Evolutionary conservation across 2,797 vertebrate genomes (phyloP), one percentile per base, ranked within the genome.

Genomic region (Sorex maritimensis): DNA sequence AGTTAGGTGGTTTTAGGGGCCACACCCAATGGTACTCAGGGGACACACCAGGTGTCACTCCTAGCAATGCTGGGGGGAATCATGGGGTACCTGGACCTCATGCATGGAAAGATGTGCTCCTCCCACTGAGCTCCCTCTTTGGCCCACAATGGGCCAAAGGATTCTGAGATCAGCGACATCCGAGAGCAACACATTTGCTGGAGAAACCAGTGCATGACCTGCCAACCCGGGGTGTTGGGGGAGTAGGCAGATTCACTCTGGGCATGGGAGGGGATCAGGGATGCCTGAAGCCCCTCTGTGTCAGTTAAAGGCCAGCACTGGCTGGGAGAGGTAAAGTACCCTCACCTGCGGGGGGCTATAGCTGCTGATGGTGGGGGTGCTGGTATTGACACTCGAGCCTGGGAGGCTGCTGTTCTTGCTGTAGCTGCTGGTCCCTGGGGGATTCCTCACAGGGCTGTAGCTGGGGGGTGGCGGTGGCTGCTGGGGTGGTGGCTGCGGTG

Each of bases 371-470:
- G 96, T 86, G 77, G 95, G 96, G 71, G 93, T 93, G 87, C 95
- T 95, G 93, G 82, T 97, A 78, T 81, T 98, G 95, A 98, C 98
- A 97, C 90, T 98, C 46, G 99, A 98, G 87, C 97, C 93, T 94
- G 97, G 95, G 92, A 97, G 97, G 87, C 85, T 98, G 95, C 86
- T 96, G 65, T 28, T 96, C 82, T 96, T 97, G 68, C 8, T 94
- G 28, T 97, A 97, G 96, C 93, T 94, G 58, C 90, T 73, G 49
- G 94, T 44, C 69, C 92, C 96, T 0, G 96, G 96, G 12, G 95
- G 96, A 81, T 96, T 97, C 79, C 96, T 89, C 87, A 81, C 96
- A 90, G 97, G 97, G 91, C 96, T 97, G 24, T 95, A 97, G 92
- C 95, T 96, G 65, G 97, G 96, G 1, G 96, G 96, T 0, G 96